Base-by-base conservation (phyloP, 2,888 invertebrate genomes). In the Schrankia costaestrigalis region DNA sequence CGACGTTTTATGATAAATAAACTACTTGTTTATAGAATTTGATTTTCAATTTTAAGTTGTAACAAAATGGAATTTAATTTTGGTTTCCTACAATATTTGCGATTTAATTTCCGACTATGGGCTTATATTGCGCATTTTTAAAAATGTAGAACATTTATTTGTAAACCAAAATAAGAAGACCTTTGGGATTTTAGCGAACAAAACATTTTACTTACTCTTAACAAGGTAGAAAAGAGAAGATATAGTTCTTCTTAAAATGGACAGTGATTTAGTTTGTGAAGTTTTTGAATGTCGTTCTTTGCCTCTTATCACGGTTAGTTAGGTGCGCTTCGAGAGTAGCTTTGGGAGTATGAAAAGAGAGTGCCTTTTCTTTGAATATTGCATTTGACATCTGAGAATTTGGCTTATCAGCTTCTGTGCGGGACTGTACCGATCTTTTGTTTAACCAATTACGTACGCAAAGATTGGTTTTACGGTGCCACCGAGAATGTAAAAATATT, bases 261-360 rank as follows among this genome's bases (percentile, higher is more conserved):
- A 39, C 50, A 45, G 46, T 47, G 62, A 65, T 64, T 72, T 74
- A 74, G 74, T 76, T 74, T 66, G 67, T 61, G 61, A 73, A 69
- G 65, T 77, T 71, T 71, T 66, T 63, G 63, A 64, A 64, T 67
- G 64, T 70, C 68, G 68, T 68, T 68, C 68, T 71, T 70, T 71
- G 65, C 67, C 66, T 77, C 64, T 76, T 71, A 77, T 77, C 78
- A 79, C 78, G 81, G 82, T 84, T 82, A 78, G 78, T 81, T 84
- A 79, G 73, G 46, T 70, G 58, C 72, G 71, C 62, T 65, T 46
- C 59, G 67, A 65, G 74, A 71, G 66, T 57, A 52, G 59, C 69
- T 57, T 56, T 42, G 57, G 61, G 63, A 66, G 56, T 70, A 70
- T 64, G 62, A 69, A 71, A 74, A 71, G 68, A 68, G 62, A 76